These are phyloP conservation scores for Syrphus vitripennis DNA, from an alignment of 2,888 invertebrate species.

Conservation along the genomic window DNA sequence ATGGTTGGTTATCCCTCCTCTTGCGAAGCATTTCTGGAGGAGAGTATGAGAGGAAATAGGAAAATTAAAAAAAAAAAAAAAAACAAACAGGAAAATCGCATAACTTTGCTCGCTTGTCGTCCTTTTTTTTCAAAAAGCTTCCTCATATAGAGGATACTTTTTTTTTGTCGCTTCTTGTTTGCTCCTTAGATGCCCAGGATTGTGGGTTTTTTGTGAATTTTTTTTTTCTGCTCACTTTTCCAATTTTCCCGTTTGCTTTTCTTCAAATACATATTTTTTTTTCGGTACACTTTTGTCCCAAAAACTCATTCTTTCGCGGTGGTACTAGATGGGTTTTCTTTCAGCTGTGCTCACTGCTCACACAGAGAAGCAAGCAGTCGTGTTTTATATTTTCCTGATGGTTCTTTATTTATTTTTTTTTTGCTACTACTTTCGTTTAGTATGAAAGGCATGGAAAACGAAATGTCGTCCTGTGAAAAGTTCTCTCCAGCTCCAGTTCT, in stretches of 20 bases:
- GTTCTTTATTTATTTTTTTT: not conserved
- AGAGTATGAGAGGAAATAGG: slow-evolving; percentile 40
- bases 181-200: slow-evolving; percentile 62
- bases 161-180: slow-evolving; percentile 46
- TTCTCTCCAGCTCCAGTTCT: slow-evolving; percentile 15
- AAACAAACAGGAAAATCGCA: slow-evolving; percentile 53
- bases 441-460: slow-evolving; percentile 41
- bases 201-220: not conserved
- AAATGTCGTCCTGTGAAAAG: slow-evolving; percentile 67
- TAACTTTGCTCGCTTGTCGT: slow-evolving; percentile 61
- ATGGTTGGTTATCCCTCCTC: slow-evolving; percentile 33
- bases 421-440: slow-evolving; percentile 7
- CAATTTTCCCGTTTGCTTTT: slow-evolving; percentile 64
- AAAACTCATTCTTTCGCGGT: slow-evolving; percentile 63
- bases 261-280: slow-evolving; percentile 25
- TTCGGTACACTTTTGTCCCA: slow-evolving; percentile 61
- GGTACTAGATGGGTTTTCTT: slow-evolving; percentile 64
- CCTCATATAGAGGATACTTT: slow-evolving; percentile 51
- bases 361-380: slow-evolving; percentile 51
- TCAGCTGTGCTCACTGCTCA: slow-evolving; percentile 67
- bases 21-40: slow-evolving; percentile 9
- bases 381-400: slow-evolving; percentile 59
- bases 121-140: slow-evolving; percentile 35
- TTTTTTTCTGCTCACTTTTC: slow-evolving; percentile 51
- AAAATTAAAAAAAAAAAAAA: slow-evolving; percentile 56